phyloP scores from a whole-genome alignment of 2,888 invertebrate genomes.

The Diachrysia chrysitis region DNA sequence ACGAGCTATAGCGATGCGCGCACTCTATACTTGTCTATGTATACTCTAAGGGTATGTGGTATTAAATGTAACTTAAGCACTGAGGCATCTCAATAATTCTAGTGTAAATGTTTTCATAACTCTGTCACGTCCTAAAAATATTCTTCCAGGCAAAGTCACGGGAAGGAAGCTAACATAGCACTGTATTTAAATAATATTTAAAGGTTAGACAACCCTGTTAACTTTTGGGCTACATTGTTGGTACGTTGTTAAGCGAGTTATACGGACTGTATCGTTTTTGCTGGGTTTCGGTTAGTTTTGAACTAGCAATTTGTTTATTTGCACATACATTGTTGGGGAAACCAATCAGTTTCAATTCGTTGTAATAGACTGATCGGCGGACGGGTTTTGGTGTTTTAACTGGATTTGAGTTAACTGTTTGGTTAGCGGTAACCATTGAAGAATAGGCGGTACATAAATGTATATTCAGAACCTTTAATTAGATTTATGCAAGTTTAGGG shows the following conservation, averaged over 20 bases:
- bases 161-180: not conserved
- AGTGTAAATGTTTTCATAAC: no score
- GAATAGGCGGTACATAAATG: not conserved
- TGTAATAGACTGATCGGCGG: constrained; percentile 21
- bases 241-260: constrained; percentile 57
- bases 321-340: constrained; percentile 41
- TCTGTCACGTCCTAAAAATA: no score
- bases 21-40: no score
- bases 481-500: no score
- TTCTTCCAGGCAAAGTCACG: not conserved
- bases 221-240: constrained; percentile 55
- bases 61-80: no score
- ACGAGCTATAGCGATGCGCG: no score
- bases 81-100: no score
- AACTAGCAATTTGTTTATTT: constrained; percentile 61
- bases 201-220: constrained; percentile 44
- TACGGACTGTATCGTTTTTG: constrained; percentile 49
- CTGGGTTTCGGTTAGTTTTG: constrained; percentile 53
- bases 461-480: no score
- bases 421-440: not conserved
- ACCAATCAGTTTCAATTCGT: constrained; percentile 53
- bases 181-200: not conserved
- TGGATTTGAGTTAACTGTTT: constrained; percentile 10
- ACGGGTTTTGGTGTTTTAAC: constrained; percentile 21
- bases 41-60: no score